Conservation (phyloP, 1,140 invertebrate species). For the Dufourea novaeangliae region DNA sequence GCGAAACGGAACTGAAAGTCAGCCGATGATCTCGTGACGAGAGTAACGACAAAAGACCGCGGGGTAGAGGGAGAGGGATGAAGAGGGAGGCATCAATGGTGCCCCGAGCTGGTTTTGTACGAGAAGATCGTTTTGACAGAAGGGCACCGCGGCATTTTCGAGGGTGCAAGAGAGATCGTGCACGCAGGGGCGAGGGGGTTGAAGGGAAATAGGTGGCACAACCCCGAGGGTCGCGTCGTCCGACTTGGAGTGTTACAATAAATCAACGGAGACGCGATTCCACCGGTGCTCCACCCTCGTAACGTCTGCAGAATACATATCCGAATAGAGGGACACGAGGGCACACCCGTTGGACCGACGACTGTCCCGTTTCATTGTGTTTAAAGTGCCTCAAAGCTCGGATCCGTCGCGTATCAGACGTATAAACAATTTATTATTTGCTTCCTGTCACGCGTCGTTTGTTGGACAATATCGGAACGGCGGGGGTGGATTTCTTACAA, state of each 20-base stretch:
- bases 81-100: constrained; percentile 43
- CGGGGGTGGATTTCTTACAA: too few relatives aligned
- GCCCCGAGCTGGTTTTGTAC: constrained; percentile 43
- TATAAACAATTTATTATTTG: constrained; percentile 51
- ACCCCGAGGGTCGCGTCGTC: constrained; percentile 48
- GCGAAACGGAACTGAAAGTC: background rate
- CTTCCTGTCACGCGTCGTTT: constrained; percentile 8
- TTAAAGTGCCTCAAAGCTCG: constrained; percentile 54
- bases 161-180: background rate
- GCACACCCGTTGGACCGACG: constrained; percentile 16
- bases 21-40: constrained; percentile 38
- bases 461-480: background rate
- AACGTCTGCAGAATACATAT: constrained; percentile 50
- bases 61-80: background rate
- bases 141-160: constrained; percentile 22
- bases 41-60: constrained; percentile 20
- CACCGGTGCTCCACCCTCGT: constrained; percentile 60
- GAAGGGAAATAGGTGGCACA: constrained; percentile 13
- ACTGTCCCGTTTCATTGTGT: constrained; percentile 58
- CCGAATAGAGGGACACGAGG: constrained; percentile 46
- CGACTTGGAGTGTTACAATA: constrained; percentile 67
- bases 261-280: constrained; percentile 64
- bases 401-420: constrained; percentile 10
- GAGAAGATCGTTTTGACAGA: constrained; percentile 50
- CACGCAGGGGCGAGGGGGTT: too few relatives aligned